Evolutionary conservation across 2,797 vertebrate species (phyloP).

Genomic region (Amblyopsis hoosieri): DNA sequence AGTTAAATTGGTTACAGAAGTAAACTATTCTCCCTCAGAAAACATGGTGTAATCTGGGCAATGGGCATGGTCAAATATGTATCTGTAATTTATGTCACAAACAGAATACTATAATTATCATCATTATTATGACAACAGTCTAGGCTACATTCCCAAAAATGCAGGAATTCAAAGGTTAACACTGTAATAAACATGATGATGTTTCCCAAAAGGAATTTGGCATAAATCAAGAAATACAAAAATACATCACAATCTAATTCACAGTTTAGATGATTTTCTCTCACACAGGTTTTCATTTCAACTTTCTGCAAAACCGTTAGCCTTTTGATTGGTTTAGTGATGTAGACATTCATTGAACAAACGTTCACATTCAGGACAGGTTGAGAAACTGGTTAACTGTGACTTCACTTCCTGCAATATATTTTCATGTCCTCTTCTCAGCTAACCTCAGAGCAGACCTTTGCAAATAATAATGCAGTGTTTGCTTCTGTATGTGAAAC

Average conservation of each 20-base stretch:
- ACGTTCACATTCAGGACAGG: too few species aligned
- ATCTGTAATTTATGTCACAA: slow-evolving; percentile 8
- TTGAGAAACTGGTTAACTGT: slow-evolving; percentile 12
- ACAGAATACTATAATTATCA: slow-evolving; percentile 6
- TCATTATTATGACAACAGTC: slow-evolving; percentile 20
- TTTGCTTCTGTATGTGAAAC: too few species aligned
- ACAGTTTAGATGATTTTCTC: too few species aligned
- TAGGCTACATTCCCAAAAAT: slow-evolving; percentile 21
- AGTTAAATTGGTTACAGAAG: background rate
- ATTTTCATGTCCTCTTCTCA: slow-evolving; percentile 56
- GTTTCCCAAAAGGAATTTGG: slow-evolving; percentile 48
- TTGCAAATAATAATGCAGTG: background rate
- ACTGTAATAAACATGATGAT: slow-evolving; percentile 50
- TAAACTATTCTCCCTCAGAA: background rate
- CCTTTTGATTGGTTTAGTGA: too few species aligned
- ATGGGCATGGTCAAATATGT: background rate
- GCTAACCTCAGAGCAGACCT: slow-evolving; percentile 22
- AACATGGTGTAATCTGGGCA: background rate
- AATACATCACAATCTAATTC: background rate
- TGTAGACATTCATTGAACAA: too few species aligned
- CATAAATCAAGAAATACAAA: slow-evolving; percentile 14
- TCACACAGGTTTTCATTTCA: too few species aligned
- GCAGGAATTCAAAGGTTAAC: slow-evolving; percentile 27
- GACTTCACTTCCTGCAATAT: slow-evolving; percentile 62
- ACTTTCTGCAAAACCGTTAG: too few species aligned